phyloP scores from a whole-genome alignment of 2,797 vertebrate species.

The Thaleichthys pacificus region DNA sequence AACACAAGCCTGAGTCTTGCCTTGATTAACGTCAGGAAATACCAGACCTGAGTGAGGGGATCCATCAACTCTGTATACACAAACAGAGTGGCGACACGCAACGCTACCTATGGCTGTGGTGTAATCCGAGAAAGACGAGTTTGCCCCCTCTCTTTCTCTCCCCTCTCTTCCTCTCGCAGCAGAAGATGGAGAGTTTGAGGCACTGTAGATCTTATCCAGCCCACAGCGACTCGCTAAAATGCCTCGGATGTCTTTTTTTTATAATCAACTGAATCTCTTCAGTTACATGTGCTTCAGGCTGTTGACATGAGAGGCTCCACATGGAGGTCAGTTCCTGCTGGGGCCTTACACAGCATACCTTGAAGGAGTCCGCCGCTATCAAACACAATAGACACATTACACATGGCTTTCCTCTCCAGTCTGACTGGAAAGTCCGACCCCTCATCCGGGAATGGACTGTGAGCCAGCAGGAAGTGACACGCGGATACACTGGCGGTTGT shows the following conservation, averaged over 20 bases:
- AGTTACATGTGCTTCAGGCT: constrained; percentile 53
- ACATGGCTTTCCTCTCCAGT: not conserved
- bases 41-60: constrained; percentile 40
- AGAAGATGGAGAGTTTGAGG: not conserved
- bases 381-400: constrained; percentile 42
- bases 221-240: not conserved
- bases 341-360: constrained; percentile 38
- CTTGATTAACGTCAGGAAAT: constrained; percentile 53
- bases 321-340: constrained; percentile 24
- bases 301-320: constrained; percentile 41
- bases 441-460: constrained; percentile 45
- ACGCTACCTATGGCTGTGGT: constrained; percentile 29
- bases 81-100: constrained; percentile 42
- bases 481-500: constrained; percentile 51
- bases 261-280: constrained; percentile 47
- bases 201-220: not conserved
- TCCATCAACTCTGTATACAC: constrained; percentile 42
- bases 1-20: constrained; percentile 27
- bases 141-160: constrained; percentile 23
- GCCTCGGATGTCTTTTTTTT: constrained; percentile 25
- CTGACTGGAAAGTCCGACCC: constrained; percentile 54
- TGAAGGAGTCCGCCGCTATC: constrained; percentile 16
- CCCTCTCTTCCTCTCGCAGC: constrained; percentile 25
- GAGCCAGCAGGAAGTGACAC: constrained; percentile 63
- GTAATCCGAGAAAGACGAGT: constrained; percentile 35